Evolutionary conservation across 2,113 vertebrate species (phyloP).

Genomic region (Athene cunicularia): DNA sequence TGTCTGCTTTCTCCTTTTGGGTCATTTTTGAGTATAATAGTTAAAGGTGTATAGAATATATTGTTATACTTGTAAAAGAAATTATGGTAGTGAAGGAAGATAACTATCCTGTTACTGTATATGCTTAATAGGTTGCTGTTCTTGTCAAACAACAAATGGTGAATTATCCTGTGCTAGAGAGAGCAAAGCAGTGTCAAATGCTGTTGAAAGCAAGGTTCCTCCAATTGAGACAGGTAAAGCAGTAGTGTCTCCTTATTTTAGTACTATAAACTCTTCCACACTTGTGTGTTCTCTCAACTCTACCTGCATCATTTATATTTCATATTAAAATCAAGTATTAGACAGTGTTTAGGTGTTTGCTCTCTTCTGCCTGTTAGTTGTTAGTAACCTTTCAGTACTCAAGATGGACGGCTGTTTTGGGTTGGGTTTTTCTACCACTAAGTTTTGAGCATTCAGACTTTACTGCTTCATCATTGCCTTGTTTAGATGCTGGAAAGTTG

Average conservation of each 20-base stretch:
- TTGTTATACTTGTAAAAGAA: not conserved
- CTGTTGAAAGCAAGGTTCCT: slow-evolving; percentile 45
- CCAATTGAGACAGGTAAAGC: slow-evolving; percentile 79
- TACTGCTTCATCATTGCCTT: not conserved
- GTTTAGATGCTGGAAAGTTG: not conserved
- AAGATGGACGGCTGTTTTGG: not conserved
- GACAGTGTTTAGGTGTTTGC: not conserved
- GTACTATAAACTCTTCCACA: not conserved
- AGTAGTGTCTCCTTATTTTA: not conserved
- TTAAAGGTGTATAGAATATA: not conserved
- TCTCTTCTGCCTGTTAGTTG: not conserved
- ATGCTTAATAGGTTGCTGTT: slow-evolving; percentile 81
- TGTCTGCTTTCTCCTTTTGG: not conserved
- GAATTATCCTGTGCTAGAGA: slow-evolving; percentile 65
- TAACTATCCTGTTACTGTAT: not conserved
- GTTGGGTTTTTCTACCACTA: not conserved
- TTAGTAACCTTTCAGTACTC: not conserved
- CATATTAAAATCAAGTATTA: not conserved
- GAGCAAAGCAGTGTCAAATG: slow-evolving; percentile 65
- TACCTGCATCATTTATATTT: not conserved
- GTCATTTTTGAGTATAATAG: not conserved
- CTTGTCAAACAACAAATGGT: slow-evolving; percentile 77
- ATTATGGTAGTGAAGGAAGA: not conserved
- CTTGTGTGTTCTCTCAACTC: not conserved
- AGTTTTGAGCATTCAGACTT: not conserved